These are phyloP conservation scores for Acronicta leporina DNA, from an alignment of 2,888 invertebrate species.

Conservation along the genomic window DNA sequence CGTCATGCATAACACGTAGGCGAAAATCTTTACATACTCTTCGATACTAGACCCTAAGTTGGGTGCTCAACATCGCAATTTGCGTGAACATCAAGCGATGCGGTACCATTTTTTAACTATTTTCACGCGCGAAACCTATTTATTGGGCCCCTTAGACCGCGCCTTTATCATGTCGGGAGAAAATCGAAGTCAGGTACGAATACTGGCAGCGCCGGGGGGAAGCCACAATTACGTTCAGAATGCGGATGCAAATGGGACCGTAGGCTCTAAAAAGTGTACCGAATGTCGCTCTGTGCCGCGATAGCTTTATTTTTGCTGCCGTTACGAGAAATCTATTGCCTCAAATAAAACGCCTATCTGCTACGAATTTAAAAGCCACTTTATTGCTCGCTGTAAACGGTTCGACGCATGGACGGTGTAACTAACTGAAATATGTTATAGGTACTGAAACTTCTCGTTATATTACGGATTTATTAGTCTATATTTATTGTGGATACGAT, in stretches of 20 bases:
- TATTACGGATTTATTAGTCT: slow-evolving; percentile 50
- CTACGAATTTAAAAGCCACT: slow-evolving; percentile 80
- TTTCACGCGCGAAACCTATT: slow-evolving; percentile 82
- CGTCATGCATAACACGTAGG: slow-evolving; percentile 63
- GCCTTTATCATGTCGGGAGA: slow-evolving; percentile 86
- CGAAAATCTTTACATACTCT: slow-evolving; percentile 40
- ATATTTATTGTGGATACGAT: slow-evolving; percentile 30
- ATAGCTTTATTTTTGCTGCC: slow-evolving; percentile 84
- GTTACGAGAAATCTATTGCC: slow-evolving; percentile 85
- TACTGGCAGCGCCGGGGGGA: slow-evolving; percentile 69
- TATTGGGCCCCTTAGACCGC: slow-evolving; percentile 86
- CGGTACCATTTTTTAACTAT: slow-evolving; percentile 81
- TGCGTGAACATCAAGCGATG: slow-evolving; percentile 61
- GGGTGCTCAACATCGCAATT: slow-evolving; percentile 64
- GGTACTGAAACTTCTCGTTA: slow-evolving; percentile 53
- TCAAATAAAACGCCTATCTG: slow-evolving; percentile 84
- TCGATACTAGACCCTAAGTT: slow-evolving; percentile 66
- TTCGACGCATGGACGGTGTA: slow-evolving; percentile 62
- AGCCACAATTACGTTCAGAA: slow-evolving; percentile 85
- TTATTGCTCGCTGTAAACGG: slow-evolving; percentile 74
- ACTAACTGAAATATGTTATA: slow-evolving; percentile 61
- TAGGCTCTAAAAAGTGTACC: slow-evolving; percentile 81
- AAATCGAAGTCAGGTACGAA: slow-evolving; percentile 86
- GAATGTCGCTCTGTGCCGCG: slow-evolving; percentile 73
- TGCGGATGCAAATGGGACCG: slow-evolving; percentile 86